phyloP scores from a whole-genome alignment of 1,140 invertebrate genomes.

The Trachymyrmex cornetzi region DNA sequence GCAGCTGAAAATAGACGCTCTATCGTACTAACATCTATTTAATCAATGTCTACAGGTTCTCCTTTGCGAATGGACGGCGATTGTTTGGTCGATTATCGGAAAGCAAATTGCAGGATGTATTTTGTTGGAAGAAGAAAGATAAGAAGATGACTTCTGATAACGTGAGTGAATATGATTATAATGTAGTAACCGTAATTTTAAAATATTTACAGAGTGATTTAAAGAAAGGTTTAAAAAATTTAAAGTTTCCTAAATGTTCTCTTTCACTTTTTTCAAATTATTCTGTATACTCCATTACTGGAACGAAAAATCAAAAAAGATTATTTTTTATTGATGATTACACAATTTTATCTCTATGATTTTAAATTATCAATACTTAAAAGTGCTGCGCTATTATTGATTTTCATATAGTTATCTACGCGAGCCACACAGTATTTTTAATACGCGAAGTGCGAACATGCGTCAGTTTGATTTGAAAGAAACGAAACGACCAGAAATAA shows the following conservation, averaged over 20 bases:
- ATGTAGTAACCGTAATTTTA: background rate
- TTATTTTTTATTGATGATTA: background rate
- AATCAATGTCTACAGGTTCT: slow-evolving; percentile 14
- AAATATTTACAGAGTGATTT: background rate
- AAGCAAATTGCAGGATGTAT: background rate
- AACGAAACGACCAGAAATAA: slow-evolving; percentile 41
- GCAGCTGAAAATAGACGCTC: slow-evolving; percentile 20
- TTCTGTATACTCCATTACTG: background rate
- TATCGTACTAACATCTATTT: slow-evolving; percentile 6
- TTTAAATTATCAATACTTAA: too few relatives aligned
- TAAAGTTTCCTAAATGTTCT: background rate
- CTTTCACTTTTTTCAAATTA: background rate
- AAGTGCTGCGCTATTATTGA: too few relatives aligned
- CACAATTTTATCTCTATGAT: background rate
- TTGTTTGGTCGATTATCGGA: background rate
- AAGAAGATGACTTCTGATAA: background rate
- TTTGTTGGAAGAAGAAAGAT: background rate
- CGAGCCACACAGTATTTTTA: background rate
- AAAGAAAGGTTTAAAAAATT: background rate
- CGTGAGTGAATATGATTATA: background rate
- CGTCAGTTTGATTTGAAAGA: slow-evolving; percentile 28
- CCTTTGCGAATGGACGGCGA: background rate
- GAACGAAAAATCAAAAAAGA: background rate
- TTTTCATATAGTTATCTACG: background rate
- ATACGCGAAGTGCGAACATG: background rate